Conservation (phyloP, 2,888 invertebrate species). For the Stenotaenia linearis region DNA sequence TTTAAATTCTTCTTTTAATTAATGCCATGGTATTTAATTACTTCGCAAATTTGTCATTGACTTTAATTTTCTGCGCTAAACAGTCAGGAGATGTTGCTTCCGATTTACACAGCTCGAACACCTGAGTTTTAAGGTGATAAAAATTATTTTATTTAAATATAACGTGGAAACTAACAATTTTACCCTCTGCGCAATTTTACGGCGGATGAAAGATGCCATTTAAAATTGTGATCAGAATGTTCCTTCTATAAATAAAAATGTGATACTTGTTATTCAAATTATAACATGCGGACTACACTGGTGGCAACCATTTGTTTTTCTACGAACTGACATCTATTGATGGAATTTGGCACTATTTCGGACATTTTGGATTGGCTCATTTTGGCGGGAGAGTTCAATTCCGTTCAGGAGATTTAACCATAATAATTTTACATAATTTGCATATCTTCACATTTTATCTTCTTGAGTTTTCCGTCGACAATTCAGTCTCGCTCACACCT, state of each 20-base stretch:
- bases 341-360: no score
- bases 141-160: neutral
- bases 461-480: no score
- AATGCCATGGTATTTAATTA: neutral
- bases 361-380: no score
- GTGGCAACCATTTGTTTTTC: no score
- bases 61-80: neutral
- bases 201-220: neutral
- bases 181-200: neutral
- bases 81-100: neutral
- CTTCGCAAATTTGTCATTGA: neutral
- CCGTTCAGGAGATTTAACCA: no score
- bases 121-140: neutral
- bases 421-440: no score
- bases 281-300: no score
- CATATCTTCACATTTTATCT: no score
- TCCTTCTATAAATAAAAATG: neutral
- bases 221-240: neutral
- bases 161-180: neutral
- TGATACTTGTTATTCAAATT: no score
- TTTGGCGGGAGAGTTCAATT: no score
- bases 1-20: neutral
- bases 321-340: no score
- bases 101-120: neutral
- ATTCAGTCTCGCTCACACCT: no score